Evolutionary conservation across 2,888 invertebrate genomes (phyloP), one percentile per base, ranked within the genome.

Genomic region (Norana najaformis): DNA sequence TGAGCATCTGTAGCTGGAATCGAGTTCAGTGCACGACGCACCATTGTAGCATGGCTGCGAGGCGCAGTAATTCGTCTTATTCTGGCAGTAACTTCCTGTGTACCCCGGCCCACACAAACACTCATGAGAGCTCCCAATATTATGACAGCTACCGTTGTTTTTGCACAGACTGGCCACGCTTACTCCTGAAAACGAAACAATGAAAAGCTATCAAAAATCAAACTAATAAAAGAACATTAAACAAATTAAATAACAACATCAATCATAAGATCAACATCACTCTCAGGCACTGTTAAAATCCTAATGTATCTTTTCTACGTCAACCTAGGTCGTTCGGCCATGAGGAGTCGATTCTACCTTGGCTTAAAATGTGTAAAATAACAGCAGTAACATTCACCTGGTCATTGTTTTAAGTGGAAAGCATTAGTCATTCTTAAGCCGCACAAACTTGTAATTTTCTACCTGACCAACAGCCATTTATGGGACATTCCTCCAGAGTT

Each of bases 31-130:
- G 93, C 98, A 99, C 0, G 97, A 98, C 23, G 98, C 99, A 30
- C 98, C 98, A 94, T 98, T 98, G 93, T 97, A 97, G 93, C 99
- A 99, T 0, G 98, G 98, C 47, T 97, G 96, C 89, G 97, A 97
- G 3, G 96, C 96, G 94, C 99, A 99, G 93, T 99, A 98, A 94
- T 99, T 97, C 14, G 98, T 97, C 94, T 98, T 98, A 0, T 97
- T 95, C 94, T 99, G 98, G 89, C 91, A 91, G 89, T 90, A 90
- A 38, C 69, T 85, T 0, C 91, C 91, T 37, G n/a, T 82, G 88
- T 88, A 90, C 0, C 91, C 91, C 18, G 34, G 39, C n/a, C 97
- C 97, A 94, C 99, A 99, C 92, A 96, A 96, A 95, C 99, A 99
- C 90, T 97, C 96, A 95, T 98, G 85, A 85, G 85, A 96, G 95